Conservation (phyloP, 2,797 vertebrate genomes). For the Propithecus deckenii region DNA sequence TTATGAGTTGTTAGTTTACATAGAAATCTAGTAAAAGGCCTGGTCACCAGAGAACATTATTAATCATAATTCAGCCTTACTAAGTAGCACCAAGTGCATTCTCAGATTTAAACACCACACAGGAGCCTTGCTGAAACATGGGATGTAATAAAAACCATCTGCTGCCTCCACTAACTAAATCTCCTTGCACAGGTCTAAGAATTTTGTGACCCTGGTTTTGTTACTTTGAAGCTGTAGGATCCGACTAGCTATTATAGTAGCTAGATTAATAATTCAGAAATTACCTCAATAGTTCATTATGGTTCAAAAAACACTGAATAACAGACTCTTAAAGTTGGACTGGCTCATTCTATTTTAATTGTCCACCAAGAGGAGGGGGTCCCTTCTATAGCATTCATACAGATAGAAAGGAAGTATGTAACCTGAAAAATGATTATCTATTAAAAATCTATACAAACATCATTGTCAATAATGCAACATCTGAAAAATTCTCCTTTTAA, state of each 20-base stretch:
- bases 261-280: slow-evolving; percentile 25
- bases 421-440: not conserved
- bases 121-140: not conserved
- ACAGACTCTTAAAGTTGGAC: not conserved
- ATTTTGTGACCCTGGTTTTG: not conserved
- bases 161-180: not conserved
- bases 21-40: not conserved
- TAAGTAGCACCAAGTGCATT: slow-evolving; percentile 17
- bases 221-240: not conserved
- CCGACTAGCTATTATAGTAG: not conserved
- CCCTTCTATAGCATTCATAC: not conserved
- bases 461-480: not conserved
- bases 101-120: not conserved
- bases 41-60: slow-evolving; percentile 38
- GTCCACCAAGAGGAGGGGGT: not conserved
- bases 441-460: not conserved
- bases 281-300: not conserved
- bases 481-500: not conserved
- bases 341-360: not conserved
- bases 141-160: not conserved
- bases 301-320: not conserved
- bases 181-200: not conserved
- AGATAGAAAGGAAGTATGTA: not conserved
- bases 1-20: slow-evolving; percentile 53
- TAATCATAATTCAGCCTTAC: slow-evolving; percentile 1